Evolutionary conservation across 92 coral and sea anemone species (phyloP).

Genomic region (Anthopleura xanthogrammica): DNA sequence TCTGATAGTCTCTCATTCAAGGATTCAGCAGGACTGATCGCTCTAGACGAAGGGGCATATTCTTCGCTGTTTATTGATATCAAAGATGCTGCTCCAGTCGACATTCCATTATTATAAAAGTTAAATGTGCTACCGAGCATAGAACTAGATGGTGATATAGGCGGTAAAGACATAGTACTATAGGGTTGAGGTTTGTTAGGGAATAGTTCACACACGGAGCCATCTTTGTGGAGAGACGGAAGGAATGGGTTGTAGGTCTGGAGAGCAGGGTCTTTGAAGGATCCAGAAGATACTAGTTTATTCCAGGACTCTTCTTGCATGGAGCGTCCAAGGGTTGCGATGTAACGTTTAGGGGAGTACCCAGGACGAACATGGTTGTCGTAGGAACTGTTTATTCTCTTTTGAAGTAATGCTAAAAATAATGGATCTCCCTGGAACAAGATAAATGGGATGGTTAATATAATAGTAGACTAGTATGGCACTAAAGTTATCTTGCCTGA

Average conservation of each 20-base stretch:
- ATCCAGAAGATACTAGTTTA: slow-evolving; percentile 71
- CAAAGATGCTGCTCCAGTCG: slow-evolving; percentile 94
- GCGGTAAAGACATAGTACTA: slow-evolving; percentile 96
- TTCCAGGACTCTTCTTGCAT: slow-evolving; percentile 86
- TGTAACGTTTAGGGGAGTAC: slow-evolving; percentile 96
- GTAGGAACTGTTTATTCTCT: slow-evolving; percentile 66
- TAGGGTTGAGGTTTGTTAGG: slow-evolving; percentile 92
- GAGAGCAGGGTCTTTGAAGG: slow-evolving; percentile 66
- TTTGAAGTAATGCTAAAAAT: slow-evolving; percentile 82
- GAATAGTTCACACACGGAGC: slow-evolving; percentile 39
- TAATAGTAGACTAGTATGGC: background rate
- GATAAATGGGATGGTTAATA: background rate
- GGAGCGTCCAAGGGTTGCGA: slow-evolving; percentile 75
- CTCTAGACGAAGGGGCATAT: slow-evolving; percentile 81
- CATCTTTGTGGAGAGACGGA: slow-evolving; percentile 53
- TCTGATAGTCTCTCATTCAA: slow-evolving; percentile 75
- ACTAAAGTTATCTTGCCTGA: too few relatives aligned
- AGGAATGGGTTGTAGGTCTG: slow-evolving; percentile 51
- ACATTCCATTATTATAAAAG: slow-evolving; percentile 89
- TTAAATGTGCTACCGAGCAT: slow-evolving; percentile 89
- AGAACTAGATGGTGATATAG: slow-evolving; percentile 94
- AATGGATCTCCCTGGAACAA: slow-evolving; percentile 85
- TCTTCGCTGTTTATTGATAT: slow-evolving; percentile 80
- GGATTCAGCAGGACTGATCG: slow-evolving; percentile 80
- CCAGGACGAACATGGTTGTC: slow-evolving; percentile 89